Base-by-base conservation (phyloP, 2,797 vertebrate species). In the Meda fulgida region DNA sequence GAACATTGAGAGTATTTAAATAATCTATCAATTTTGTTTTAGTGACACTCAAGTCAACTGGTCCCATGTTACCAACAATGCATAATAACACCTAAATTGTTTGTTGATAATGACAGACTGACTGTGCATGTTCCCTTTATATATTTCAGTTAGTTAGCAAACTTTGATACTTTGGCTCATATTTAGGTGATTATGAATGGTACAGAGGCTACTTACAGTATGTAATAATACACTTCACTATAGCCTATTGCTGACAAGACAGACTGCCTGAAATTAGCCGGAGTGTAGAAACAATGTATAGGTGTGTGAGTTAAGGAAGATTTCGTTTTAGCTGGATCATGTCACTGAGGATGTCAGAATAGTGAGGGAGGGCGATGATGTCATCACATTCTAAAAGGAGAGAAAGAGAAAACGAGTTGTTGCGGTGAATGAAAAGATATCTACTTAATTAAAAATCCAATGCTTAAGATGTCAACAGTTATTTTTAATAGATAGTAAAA, bases 281-380 rank as follows among this genome's bases (percentile, higher is more conserved):
- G 43, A 21, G 16, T 23, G 40, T 23, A 31, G 65, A 36, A 51
- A 16, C 51, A 83, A 19, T 65, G 29, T 48, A 51, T 31, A 34
- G 26, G 16, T 60, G 72, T 67, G 46, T 23, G 60, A 36, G 19
- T 26, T 10, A 3, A 80, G 19, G 63, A 80, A 34, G 14, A 6
- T 21, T 53, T 21, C 83, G 71, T 34, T 40, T 63, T 77, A 88
- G 85, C 84, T 88, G 85, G 63, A 91, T 88, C 86, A 90, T 46
- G 46, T 92, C 88, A 90, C 87, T 91, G 69, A 91, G 86, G 86
- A 85, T 7, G 86, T 88, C 90, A 13, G 91, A 89, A 91, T 91
- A 88, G 86, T 83, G 80, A 92, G 88, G 70, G 0, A 88, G 90
- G 78, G 60, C 75, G 78, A 91, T 86, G 87, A 91, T 83, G 78